Evolutionary conservation across 2,113 vertebrate species (phyloP).

Genomic region (Heptranchias perlo): DNA sequence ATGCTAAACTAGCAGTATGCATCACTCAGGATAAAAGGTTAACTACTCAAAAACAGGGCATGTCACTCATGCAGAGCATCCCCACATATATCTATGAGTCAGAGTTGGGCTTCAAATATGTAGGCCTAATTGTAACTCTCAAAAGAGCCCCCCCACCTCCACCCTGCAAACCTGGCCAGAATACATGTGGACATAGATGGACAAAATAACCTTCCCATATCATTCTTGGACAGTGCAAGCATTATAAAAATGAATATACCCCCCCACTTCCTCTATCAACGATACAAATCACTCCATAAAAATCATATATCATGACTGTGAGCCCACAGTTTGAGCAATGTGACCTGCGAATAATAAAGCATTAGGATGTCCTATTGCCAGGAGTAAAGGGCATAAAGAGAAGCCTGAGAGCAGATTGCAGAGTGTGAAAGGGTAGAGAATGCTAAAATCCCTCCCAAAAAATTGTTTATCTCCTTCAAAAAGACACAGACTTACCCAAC

Average conservation of each 20-base stretch:
- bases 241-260: background rate
- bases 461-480: background rate
- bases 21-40: background rate
- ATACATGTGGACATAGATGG: no score
- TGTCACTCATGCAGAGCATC: background rate
- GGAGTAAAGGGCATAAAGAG: background rate
- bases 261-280: background rate
- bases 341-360: background rate
- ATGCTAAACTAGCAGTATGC: background rate
- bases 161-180: no score
- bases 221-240: background rate
- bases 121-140: no score
- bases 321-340: background rate
- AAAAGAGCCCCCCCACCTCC: no score
- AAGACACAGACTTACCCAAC: background rate
- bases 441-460: background rate
- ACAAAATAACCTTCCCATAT: background rate
- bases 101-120: no score
- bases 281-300: background rate
- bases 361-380: background rate
- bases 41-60: background rate
- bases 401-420: background rate
- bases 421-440: background rate
- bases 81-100: no score
- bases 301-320: background rate